A percentile compares a stretch with the other conserved stretches of the same genome.
These are phyloP conservation scores for Petaurus breviceps DNA, from an alignment of 2,113 vertebrate species.

Conservation along the genomic window DNA sequence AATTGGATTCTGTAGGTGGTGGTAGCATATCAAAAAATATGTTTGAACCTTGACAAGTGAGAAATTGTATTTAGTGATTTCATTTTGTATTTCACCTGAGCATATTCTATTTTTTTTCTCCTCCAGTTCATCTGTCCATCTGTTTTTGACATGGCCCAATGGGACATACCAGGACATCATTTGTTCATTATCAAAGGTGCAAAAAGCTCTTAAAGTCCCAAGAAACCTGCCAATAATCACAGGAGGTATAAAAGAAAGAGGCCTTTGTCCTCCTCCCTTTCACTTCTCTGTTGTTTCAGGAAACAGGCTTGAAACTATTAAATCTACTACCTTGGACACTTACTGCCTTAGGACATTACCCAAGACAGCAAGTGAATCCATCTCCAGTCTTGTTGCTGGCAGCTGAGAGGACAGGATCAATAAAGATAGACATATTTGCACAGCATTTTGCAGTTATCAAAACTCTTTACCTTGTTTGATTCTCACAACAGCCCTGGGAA, in stretches of 20 bases:
- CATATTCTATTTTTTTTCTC: not conserved
- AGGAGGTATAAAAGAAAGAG: slow-evolving; percentile 21
- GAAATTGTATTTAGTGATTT: not conserved
- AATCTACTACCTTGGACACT: not conserved
- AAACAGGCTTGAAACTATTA: not conserved
- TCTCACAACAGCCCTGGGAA: not conserved
- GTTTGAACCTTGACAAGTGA: not conserved
- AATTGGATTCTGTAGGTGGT: not conserved
- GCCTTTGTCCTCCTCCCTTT: not conserved
- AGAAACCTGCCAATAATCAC: not conserved
- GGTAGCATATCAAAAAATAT: not conserved
- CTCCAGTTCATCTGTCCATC: not conserved
- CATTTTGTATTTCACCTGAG: not conserved
- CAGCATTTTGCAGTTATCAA: not conserved
- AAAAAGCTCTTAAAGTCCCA: not conserved
- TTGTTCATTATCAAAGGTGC: not conserved
- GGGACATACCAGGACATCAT: not conserved
- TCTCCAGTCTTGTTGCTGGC: not conserved
- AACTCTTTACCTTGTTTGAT: not conserved
- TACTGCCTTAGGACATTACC: not conserved
- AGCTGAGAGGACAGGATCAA: not conserved
- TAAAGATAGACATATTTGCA: not conserved
- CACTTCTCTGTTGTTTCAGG: not conserved
- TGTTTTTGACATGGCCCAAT: not conserved
- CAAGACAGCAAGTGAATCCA: not conserved